Conservation (phyloP, 64 coral and sea anemone genomes). For the Cladopsammia gracilis region DNA sequence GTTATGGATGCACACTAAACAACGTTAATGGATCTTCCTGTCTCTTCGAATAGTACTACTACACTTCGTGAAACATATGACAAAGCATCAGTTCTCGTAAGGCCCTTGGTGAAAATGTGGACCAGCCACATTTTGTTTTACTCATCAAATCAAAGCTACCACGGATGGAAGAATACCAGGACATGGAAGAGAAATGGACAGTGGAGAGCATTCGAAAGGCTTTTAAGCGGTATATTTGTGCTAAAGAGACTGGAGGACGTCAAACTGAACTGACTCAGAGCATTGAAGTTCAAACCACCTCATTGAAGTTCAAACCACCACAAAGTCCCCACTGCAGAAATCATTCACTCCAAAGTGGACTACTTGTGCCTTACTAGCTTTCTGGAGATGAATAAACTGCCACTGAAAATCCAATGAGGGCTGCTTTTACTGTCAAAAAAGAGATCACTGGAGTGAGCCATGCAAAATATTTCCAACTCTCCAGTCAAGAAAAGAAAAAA, state of each 20-base stretch:
- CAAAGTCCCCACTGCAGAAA: constrained; percentile 9
- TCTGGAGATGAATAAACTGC: constrained; percentile 33
- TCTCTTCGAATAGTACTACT: constrained; percentile 6
- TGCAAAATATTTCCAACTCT: constrained; percentile 41
- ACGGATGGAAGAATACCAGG: constrained; percentile 25
- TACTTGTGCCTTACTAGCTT: constrained; percentile 54
- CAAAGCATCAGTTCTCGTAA: constrained; percentile 18
- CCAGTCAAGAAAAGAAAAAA: constrained; percentile 65
- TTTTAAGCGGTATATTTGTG: constrained; percentile 48
- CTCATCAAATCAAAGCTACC: constrained; percentile 41
- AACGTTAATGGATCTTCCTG: constrained; percentile 47
- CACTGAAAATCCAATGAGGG: constrained; percentile 17
- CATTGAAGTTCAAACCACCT: constrained; percentile 24
- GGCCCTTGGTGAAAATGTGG: constrained; percentile 1
- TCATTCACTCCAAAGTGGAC: constrained; percentile 9
- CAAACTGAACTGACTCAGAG: constrained; percentile 36
- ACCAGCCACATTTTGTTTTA: constrained; percentile 20
- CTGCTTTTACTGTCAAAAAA: constrained; percentile 37
- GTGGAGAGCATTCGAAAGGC: constrained; percentile 14
- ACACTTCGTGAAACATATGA: constrained; percentile 33
- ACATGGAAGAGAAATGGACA: constrained; percentile 19
- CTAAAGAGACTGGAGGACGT: constrained; percentile 54
- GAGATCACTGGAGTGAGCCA: constrained; percentile 57
- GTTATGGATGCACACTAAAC: constrained; percentile 37
- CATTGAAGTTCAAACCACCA: constrained; percentile 14